Evolutionary conservation across 2,888 invertebrate species (phyloP), one percentile per base, ranked within the genome.

Genomic region (Apamea anceps): DNA sequence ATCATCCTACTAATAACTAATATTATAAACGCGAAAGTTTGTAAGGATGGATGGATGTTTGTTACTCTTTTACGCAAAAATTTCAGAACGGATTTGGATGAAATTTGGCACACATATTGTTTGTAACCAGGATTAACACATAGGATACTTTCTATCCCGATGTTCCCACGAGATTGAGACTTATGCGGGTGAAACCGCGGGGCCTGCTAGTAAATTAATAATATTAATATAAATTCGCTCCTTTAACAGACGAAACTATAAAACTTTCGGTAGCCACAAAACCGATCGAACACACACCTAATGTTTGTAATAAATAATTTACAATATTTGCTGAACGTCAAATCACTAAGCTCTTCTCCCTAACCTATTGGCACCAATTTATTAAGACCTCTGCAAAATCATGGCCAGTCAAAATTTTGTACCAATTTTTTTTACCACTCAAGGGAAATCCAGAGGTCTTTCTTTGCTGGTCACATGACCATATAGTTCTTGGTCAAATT

Each of bases 321-420:
- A 91, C 91, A 90, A 91, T 93, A 93, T 93, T 93, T 93, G 91
- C 88, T 85, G 86, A 91, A 89, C 88, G 90, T 89, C 91, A 89
- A 88, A 89, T 86, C 87, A 82, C 85, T 91, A 92, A 91, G 89
- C 91, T 90, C 75, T 78, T 80, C 89, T 89, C 91, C 91, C 90
- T 87, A 85, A 72, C 67, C 66, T 73, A 62, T 4, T 15, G 7
- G 10, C 51, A 83, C 93, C 90, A 91, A 54, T 79, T 75, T 87
- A 86, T 28, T 15, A 74, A 75, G 90, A 91, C 21, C 90, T 77
- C 77, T 79, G 28, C 51, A 45, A 68, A 62, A 68, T 63, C 15
- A 8, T 62, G 32, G 25, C 15, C 32, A 51, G 5, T n/a, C 2
- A 2, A 28, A 32, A n/a, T 15, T 32, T 65, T 65, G 6, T 7